These are phyloP conservation scores for Diploptera punctata DNA, from an alignment of 2,888 invertebrate genomes.

Conservation along the genomic window DNA sequence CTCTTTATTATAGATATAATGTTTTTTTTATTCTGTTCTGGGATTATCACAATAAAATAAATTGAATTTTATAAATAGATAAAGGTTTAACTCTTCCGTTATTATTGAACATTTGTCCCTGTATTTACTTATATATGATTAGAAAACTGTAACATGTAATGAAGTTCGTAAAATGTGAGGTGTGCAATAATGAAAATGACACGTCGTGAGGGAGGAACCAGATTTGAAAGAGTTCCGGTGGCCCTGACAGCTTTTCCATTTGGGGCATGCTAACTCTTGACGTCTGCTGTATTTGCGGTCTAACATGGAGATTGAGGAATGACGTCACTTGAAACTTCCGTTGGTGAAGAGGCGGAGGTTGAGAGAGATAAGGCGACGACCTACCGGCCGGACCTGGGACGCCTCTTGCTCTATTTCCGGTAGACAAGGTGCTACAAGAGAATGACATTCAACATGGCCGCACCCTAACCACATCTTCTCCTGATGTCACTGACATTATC, in stretches of 20 bases:
- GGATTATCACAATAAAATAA: too few species aligned
- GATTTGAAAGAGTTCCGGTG: background rate
- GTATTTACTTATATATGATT: too few species aligned
- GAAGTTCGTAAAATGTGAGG: too few species aligned
- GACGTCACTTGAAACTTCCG: slow-evolving; percentile 20
- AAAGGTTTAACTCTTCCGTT: too few species aligned
- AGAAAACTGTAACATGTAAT: too few species aligned
- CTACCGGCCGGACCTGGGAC: slow-evolving; percentile 17
- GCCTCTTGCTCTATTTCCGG: slow-evolving; percentile 25
- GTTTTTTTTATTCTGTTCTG: too few species aligned
- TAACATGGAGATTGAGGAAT: slow-evolving; percentile 16
- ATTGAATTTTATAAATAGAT: too few species aligned
- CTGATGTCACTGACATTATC: slow-evolving; percentile 22
- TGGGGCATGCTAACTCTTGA: background rate
- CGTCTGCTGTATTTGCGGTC: background rate
- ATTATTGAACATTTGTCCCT: too few species aligned
- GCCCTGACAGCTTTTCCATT: too few species aligned
- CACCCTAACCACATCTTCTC: slow-evolving; percentile 16
- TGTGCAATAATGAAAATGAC: too few species aligned
- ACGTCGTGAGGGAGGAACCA: too few species aligned
- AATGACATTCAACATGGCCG: slow-evolving; percentile 5
- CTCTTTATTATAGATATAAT: too few species aligned
- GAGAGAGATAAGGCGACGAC: slow-evolving; percentile 24
- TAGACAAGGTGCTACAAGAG: slow-evolving; percentile 21
- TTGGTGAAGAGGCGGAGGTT: slow-evolving; percentile 8